Base-by-base conservation (phyloP, 2,113 vertebrate genomes). In the Cochlearius cochlearius region DNA sequence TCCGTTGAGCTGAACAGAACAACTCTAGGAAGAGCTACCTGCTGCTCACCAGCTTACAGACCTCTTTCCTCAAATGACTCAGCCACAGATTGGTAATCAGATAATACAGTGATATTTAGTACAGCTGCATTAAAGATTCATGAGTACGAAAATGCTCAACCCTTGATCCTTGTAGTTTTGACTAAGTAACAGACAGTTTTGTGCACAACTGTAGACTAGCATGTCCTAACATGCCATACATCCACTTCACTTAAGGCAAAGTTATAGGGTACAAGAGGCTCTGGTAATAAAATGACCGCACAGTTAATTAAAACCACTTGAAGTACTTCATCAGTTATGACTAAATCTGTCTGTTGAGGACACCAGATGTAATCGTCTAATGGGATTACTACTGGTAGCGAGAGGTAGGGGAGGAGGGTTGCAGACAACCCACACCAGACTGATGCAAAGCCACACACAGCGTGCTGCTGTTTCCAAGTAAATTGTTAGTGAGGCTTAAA, bases 311-410 rank as follows among this genome's bases (percentile, higher is more conserved):
- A 94, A 96, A 9, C 10, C 26, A 50, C n/a, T 72, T 59, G 22
- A 88, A 80, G 50, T 67, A 52, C 30, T 49, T 82, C 78, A 92
- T 85, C 52, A 89, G 15, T 83, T 92, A 81, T 21, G n/a, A 83
- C 39, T 92, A 84, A 81, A 84, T 69, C 83, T 72, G 6, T 49
- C 66, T 79, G 71, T 68, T 79, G 83, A 95, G 81, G 72, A 79
- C 83, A 96, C 7, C 39, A 74, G 27, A 88, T 58, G 41, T 67
- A 97, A 96, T 94, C 81, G 4, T 60, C 84, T 97, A 96, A 97
- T 90, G 77, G 49, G 88, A 97, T 96, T 97, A 95, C 56, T 60
- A 53, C 78, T 4, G 4, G 64, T 9, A 76, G 52, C 1, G 0
- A 69, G 39, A 83, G 62, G 29, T 26, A 92, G 59, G 18, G 41